Conservation (phyloP, 2,797 vertebrate genomes). For the Micrastur ruficollis region DNA sequence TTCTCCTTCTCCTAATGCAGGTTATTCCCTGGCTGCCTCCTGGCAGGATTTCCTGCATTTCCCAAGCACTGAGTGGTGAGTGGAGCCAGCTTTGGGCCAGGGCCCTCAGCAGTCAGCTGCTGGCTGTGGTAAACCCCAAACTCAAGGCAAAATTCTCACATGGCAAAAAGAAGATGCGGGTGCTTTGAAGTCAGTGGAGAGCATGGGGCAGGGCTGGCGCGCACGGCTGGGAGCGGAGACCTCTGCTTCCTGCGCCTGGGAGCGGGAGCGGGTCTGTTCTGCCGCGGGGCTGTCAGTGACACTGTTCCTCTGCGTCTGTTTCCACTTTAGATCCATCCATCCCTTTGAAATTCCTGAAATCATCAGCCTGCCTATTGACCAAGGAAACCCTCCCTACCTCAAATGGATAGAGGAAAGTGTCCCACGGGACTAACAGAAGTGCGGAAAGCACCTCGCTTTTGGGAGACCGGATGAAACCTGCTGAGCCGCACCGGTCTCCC, state of each 20-base stretch:
- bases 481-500: neutral
- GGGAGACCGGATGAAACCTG: neutral
- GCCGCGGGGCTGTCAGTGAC: neutral
- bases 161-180: neutral
- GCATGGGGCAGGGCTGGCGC: neutral
- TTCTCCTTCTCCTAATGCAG: neutral
- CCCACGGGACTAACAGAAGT: conserved; percentile 58
- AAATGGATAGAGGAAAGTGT: conserved; percentile 85
- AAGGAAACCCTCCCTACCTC: conserved; percentile 80
- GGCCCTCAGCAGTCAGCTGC: neutral
- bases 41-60: neutral
- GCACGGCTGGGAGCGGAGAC: neutral
- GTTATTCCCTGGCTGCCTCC: neutral
- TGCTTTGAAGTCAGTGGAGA: neutral
- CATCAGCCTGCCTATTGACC: conserved; percentile 83
- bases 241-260: neutral
- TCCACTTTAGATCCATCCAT: conserved; percentile 80
- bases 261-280: neutral
- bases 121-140: neutral
- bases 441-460: accelerated
- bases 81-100: neutral
- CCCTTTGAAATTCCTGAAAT: conserved; percentile 87
- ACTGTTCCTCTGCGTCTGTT: neutral
- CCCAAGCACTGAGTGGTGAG: neutral
- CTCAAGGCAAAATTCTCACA: neutral